A percentile compares a stretch with the other conserved stretches of the same genome.
Evolutionary conservation across 2,113 vertebrate genomes (phyloP).

Genomic region (Kobus ellipsiprymnus): DNA sequence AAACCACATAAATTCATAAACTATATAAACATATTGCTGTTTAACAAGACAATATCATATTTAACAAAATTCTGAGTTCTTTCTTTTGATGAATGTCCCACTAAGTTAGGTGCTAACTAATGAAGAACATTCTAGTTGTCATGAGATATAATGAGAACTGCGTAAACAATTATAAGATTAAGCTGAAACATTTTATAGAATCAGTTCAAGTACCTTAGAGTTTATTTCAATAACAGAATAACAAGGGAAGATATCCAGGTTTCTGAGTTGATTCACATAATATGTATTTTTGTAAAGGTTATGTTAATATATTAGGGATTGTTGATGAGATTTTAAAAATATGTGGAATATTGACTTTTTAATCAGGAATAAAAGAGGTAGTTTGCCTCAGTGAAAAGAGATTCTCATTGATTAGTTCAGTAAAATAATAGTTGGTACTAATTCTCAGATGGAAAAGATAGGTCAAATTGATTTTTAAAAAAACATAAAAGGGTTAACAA

Average conservation of each 20-base stretch:
- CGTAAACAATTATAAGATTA: not conserved
- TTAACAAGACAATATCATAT: not conserved
- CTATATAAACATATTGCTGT: not conserved
- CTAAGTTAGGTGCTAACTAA: not conserved
- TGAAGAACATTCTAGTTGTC: not conserved
- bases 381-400: not conserved
- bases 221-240: not conserved
- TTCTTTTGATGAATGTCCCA: not conserved
- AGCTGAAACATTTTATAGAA: not conserved
- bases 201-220: not conserved
- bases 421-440: not conserved
- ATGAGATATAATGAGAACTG: not conserved
- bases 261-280: not conserved
- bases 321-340: not conserved
- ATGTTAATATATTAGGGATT: not conserved
- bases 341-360: not conserved
- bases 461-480: not conserved
- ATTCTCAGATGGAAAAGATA: not conserved
- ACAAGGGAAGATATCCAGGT: accelerated
- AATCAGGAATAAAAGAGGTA: not conserved
- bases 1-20: not conserved
- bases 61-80: not conserved
- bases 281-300: not conserved
- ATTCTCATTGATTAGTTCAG: not conserved
- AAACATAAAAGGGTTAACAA: not conserved